phyloP scores from a whole-genome alignment of 2,888 invertebrate species.

The Petrophora chlorosata region DNA sequence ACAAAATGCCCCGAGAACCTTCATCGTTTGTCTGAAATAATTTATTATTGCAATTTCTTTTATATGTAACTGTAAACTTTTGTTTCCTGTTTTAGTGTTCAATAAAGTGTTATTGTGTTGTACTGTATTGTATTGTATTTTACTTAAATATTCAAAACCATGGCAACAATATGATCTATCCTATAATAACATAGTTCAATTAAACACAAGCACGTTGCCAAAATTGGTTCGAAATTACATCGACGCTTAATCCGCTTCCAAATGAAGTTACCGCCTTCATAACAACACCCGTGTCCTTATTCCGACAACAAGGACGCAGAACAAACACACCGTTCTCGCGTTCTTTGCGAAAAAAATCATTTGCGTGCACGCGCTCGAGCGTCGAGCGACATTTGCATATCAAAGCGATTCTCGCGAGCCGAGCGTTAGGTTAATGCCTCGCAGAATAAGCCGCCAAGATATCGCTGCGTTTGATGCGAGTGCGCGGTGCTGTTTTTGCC shows the following conservation, averaged over 20 bases:
- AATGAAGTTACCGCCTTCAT: constrained; percentile 6
- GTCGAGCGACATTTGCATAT: constrained; percentile 34
- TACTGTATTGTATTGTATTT: no score
- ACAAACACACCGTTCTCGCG: constrained; percentile 33
- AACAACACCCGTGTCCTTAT: constrained; percentile 5
- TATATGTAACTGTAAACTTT: no score
- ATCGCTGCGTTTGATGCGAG: constrained; percentile 10
- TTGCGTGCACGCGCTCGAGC: constrained; percentile 22
- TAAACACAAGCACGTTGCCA: background rate
- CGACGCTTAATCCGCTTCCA: constrained; percentile 1
- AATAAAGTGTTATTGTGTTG: no score
- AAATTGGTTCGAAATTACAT: background rate
- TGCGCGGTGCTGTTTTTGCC: constrained; percentile 12
- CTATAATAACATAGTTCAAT: background rate
- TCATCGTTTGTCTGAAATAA: no score
- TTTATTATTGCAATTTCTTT: no score
- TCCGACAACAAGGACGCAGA: constrained; percentile 30
- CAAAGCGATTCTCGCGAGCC: constrained; percentile 33
- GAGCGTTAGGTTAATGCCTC: constrained; percentile 30
- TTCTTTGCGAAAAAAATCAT: constrained; percentile 32
- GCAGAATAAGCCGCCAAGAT: constrained; percentile 20
- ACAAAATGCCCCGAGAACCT: no score
- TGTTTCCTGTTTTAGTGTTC: no score
- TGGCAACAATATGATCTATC: no score
- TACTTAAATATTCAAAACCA: no score